A percentile compares a stretch with the other conserved stretches of the same genome.
Conservation (phyloP, 2,113 vertebrate genomes). For the Tragelaphus imberbis region DNA sequence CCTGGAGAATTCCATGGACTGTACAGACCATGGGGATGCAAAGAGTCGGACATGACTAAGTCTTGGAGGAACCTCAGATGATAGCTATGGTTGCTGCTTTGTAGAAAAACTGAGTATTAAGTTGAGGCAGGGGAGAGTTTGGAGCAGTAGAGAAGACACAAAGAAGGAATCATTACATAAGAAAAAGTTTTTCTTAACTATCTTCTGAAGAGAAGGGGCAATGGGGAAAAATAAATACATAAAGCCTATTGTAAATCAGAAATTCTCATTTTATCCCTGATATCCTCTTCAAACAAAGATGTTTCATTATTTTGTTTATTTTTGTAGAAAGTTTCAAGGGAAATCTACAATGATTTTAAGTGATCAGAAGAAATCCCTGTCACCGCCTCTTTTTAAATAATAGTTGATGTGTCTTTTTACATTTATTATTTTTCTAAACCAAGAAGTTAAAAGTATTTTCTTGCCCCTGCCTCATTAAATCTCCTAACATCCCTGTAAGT, state of each 20-base stretch:
- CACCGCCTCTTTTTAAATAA: constrained; percentile 13
- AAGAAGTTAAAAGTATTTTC: constrained; percentile 44
- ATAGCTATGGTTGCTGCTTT: not conserved
- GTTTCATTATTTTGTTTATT: constrained; percentile 53
- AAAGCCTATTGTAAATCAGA: constrained; percentile 23
- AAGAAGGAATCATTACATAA: constrained; percentile 23
- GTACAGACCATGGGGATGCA: not conserved
- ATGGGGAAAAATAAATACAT: not conserved
- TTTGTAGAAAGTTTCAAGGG: constrained; percentile 19
- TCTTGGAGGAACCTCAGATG: not conserved
- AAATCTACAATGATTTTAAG: constrained; percentile 24
- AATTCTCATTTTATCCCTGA: constrained; percentile 33
- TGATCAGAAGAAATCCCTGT: constrained; percentile 43
- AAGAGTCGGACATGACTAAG: not conserved
- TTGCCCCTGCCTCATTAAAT: constrained; percentile 51
- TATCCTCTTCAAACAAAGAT: constrained; percentile 37
- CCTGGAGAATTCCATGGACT: not conserved
- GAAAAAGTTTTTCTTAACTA: constrained; percentile 21
- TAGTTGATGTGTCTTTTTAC: not conserved
- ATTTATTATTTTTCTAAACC: constrained; percentile 32
- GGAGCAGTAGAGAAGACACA: not conserved
- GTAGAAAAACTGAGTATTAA: not conserved
- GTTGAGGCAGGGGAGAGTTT: not conserved
- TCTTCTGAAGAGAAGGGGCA: not conserved
- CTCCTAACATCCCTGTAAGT: constrained; percentile 25